phyloP scores from a whole-genome alignment of 2,113 vertebrate genomes.

The Psilopogon haemacephalus region DNA sequence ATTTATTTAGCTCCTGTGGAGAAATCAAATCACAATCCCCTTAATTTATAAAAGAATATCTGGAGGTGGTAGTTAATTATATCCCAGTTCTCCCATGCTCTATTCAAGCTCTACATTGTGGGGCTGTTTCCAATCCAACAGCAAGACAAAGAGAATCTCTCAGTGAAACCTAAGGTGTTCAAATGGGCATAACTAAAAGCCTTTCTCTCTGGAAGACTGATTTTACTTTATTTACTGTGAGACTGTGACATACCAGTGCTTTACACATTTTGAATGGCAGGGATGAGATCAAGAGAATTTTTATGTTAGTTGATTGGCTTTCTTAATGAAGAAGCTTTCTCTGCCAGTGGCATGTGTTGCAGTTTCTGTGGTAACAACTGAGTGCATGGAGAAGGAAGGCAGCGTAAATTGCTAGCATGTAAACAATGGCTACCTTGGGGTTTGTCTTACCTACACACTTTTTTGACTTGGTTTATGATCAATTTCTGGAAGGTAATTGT shows the following conservation, averaged over 20 bases:
- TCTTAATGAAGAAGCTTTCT: constrained; percentile 38
- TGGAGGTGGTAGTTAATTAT: neutral
- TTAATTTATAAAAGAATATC: neutral
- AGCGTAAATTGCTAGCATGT: neutral
- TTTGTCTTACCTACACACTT: neutral
- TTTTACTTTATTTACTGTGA: neutral
- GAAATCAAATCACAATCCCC: neutral
- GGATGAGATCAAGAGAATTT: neutral
- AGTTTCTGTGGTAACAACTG: constrained; percentile 58
- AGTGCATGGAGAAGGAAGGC: neutral
- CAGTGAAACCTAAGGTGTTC: neutral
- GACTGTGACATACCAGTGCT: neutral
- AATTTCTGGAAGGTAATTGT: neutral
- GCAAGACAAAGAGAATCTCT: neutral
- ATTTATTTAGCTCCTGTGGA: neutral
- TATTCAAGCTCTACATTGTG: neutral
- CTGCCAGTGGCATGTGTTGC: neutral
- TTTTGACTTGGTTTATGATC: neutral
- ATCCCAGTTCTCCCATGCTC: neutral
- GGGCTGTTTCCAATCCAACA: neutral
- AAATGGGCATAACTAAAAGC: neutral
- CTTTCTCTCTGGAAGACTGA: neutral
- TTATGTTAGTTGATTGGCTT: neutral
- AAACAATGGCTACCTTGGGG: neutral
- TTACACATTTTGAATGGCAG: neutral